phyloP scores from a whole-genome alignment of 2,113 vertebrate genomes.

The Seriola rivoliana region DNA sequence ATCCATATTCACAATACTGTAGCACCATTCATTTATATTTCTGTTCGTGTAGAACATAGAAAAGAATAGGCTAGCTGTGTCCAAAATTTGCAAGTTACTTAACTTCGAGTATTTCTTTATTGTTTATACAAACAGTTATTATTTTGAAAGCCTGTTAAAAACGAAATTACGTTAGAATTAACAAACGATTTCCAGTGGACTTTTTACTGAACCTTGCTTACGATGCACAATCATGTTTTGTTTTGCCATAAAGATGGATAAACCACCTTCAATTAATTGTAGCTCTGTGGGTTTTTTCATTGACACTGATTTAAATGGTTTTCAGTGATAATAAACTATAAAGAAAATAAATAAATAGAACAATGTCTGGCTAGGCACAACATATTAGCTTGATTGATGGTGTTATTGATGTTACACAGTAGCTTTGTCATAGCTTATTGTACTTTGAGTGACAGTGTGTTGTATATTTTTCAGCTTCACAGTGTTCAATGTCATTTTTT shows the following conservation, averaged over 20 bases:
- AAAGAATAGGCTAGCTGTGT: not conserved
- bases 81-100: not conserved
- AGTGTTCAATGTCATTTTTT: not conserved
- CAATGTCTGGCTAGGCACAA: not conserved
- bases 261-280: not conserved
- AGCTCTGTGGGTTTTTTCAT: not conserved
- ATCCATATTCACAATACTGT: not conserved
- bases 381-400: conserved; percentile 21
- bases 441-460: conserved; percentile 25
- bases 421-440: conserved; percentile 31
- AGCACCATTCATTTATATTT: not conserved
- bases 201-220: not conserved
- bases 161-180: not conserved
- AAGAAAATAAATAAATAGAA: not conserved
- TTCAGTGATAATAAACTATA: not conserved
- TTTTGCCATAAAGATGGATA: not conserved
- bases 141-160: not conserved
- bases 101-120: not conserved
- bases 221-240: not conserved
- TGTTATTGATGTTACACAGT: conserved; percentile 7
- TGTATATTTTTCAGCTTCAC: conserved; percentile 12
- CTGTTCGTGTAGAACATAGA: not conserved
- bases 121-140: not conserved
- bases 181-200: not conserved
- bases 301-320: not conserved